phyloP scores from a whole-genome alignment of 2,797 vertebrate genomes.

The Euphonia xanthogaster region DNA sequence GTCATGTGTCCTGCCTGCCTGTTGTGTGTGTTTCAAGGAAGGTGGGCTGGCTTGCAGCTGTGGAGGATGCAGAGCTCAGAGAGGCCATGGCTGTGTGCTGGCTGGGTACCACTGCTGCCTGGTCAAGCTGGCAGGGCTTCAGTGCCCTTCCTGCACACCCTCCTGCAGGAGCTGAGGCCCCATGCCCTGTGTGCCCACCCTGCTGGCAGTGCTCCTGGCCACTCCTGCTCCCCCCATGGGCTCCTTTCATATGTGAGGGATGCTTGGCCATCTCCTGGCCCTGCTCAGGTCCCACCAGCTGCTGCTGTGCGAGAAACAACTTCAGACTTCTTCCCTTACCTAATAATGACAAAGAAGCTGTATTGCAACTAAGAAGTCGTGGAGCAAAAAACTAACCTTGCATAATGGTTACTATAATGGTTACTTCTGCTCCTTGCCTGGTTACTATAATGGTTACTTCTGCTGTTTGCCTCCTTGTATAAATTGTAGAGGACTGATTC shows the following conservation, averaged over 20 bases:
- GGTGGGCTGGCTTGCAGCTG: background rate
- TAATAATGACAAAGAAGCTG: background rate
- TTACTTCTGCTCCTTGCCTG: background rate
- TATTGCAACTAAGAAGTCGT: background rate
- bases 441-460: background rate
- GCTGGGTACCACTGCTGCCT: background rate
- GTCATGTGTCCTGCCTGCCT: background rate
- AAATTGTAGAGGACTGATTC: background rate
- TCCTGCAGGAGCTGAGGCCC: background rate
- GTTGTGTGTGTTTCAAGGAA: background rate
- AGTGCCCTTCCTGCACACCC: background rate
- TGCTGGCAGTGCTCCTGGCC: background rate
- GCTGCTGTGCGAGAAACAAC: rapidly evolving
- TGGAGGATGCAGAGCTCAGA: background rate
- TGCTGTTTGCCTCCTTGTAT: background rate
- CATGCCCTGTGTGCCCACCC: background rate
- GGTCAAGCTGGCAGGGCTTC: background rate
- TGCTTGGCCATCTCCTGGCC: background rate
- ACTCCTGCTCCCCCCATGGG: rapidly evolving
- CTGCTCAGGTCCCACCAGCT: background rate
- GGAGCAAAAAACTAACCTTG: background rate
- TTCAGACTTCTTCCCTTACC: background rate
- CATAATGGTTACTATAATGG: background rate
- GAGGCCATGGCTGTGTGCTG: background rate
- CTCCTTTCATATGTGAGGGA: background rate